phyloP scores from a whole-genome alignment of 2,888 invertebrate species.

The Drosophila siamana region DNA sequence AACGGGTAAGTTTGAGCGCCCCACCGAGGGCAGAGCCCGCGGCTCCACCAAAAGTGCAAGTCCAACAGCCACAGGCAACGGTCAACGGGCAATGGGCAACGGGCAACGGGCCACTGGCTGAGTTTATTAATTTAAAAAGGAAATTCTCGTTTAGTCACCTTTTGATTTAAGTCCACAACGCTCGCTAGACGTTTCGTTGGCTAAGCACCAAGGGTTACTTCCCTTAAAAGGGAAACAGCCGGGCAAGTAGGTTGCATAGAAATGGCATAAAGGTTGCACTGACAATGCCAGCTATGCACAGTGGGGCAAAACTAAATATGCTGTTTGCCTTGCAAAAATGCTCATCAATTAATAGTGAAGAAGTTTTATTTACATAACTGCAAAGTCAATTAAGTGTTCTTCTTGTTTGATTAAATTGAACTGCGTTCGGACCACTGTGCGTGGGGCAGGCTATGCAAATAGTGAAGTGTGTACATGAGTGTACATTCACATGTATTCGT shows the following conservation, averaged over 20 bases:
- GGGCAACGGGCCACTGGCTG: conserved; percentile 28
- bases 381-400: too few species aligned
- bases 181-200: conserved; percentile 22
- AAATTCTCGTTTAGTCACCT: conserved; percentile 85
- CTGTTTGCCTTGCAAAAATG: too few species aligned
- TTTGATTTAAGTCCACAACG: conserved; percentile 74
- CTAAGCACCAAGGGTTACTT: conserved; percentile 11
- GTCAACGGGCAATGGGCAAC: conserved; percentile 9
- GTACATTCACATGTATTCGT: conserved; percentile 41
- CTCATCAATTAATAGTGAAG: too few species aligned
- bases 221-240: background rate
- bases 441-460: conserved; percentile 15
- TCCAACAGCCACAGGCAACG: conserved; percentile 21
- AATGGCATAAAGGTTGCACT: conserved; percentile 22
- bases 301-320: conserved; percentile 22
- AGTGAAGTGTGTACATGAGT: conserved; percentile 16
- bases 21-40: conserved; percentile 20
- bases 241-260: conserved; percentile 33
- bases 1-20: conserved; percentile 71
- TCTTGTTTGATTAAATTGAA: too few species aligned
- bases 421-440: conserved; percentile 33
- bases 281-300: conserved; percentile 31
- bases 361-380: too few species aligned
- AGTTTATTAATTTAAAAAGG: conserved; percentile 84
- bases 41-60: conserved; percentile 25